phyloP scores from a whole-genome alignment of 2,113 vertebrate genomes.

The Barbus barbus region DNA sequence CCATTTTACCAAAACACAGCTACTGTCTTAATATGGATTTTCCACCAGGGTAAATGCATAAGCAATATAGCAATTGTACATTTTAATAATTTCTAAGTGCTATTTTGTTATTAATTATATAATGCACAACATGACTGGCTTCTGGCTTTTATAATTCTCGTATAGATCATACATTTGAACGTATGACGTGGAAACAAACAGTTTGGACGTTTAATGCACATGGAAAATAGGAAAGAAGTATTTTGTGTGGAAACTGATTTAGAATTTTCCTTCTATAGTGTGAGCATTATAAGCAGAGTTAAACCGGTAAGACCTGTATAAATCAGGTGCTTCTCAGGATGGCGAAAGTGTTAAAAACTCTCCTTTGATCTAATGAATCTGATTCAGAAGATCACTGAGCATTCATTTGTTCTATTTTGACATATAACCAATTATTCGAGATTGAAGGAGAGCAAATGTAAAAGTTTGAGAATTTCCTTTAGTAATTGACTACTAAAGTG shows the following conservation, averaged over 20 bases:
- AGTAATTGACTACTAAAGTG: background rate
- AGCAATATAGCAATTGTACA: too few species aligned
- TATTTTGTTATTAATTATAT: too few species aligned
- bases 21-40: too few species aligned
- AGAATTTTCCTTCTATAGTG: too few species aligned
- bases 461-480: background rate
- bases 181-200: too few species aligned
- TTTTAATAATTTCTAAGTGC: background rate
- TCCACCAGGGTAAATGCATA: too few species aligned
- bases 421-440: too few species aligned
- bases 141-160: too few species aligned
- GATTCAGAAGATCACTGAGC: background rate
- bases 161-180: too few species aligned
- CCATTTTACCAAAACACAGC: background rate
- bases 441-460: too few species aligned
- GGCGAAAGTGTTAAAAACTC: background rate
- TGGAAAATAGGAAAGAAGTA: too few species aligned
- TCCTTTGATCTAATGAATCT: background rate
- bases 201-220: too few species aligned
- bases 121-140: background rate
- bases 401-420: background rate
- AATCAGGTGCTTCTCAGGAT: conserved; percentile 2
- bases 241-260: background rate
- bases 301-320: conserved; percentile 76
- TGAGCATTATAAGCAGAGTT: conserved; percentile 56